phyloP scores from a whole-genome alignment of 2,113 vertebrate species.

The Ciconia stormi region DNA sequence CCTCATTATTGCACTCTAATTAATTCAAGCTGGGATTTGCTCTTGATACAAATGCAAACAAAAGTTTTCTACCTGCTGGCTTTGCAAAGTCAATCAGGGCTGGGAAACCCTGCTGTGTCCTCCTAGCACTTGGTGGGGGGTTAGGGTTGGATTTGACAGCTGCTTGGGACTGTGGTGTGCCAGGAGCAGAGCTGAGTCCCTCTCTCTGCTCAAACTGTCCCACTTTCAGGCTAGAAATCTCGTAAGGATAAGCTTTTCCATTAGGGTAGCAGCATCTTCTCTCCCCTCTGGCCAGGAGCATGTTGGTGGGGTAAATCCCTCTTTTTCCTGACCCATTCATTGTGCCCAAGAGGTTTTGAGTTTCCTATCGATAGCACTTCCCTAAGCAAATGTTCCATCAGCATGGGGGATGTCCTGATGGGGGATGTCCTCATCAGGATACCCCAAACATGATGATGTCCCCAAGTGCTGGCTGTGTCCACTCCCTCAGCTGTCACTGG shows the following conservation, averaged over 20 bases:
- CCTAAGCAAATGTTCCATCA: not conserved
- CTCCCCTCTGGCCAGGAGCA: not conserved
- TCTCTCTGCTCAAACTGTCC: not conserved
- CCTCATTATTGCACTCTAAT: not conserved
- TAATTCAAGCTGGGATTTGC: not conserved
- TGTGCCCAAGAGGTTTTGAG: not conserved
- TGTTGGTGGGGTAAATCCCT: not conserved
- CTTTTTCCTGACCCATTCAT: not conserved
- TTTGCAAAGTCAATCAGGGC: not conserved
- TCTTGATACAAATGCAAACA: not conserved
- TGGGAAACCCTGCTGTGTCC: not conserved
- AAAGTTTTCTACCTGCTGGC: not conserved
- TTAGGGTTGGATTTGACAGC: not conserved
- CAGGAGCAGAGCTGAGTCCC: not conserved
- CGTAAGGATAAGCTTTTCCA: not conserved
- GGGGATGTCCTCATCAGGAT: not conserved
- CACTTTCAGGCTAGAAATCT: not conserved
- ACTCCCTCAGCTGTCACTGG: not conserved
- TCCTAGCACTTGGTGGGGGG: accelerated
- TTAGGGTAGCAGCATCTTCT: not conserved
- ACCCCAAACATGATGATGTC: accelerated
- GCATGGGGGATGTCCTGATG: too few relatives aligned
- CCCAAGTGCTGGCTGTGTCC: not conserved
- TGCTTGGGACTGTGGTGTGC: not conserved
- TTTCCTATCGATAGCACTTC: not conserved